A percentile compares a stretch with the other conserved stretches of the same genome.
phyloP scores from a whole-genome alignment of 2,797 vertebrate species.

The Rousettus madagascariensis region DNA sequence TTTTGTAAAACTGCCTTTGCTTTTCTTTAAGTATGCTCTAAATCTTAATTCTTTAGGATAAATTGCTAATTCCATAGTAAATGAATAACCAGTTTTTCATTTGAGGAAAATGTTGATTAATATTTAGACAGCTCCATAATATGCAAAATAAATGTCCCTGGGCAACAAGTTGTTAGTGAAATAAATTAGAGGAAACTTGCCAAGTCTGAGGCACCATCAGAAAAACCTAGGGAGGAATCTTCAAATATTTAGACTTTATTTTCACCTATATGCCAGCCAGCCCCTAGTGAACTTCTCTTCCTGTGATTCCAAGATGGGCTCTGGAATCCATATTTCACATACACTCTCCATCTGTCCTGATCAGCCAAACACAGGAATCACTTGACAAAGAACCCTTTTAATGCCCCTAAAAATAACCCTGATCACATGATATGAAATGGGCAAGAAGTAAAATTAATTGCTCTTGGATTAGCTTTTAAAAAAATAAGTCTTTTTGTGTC shows the following conservation, averaged over 20 bases:
- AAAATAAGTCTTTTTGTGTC: not conserved
- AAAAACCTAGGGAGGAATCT: not conserved
- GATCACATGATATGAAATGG: not conserved
- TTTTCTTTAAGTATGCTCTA: not conserved
- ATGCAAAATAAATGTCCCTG: slow-evolving; percentile 38
- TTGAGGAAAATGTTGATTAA: slow-evolving; percentile 66
- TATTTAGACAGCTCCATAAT: slow-evolving; percentile 56
- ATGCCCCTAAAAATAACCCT: not conserved
- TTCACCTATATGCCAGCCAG: not conserved
- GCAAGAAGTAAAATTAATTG: not conserved
- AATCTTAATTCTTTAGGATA: slow-evolving; percentile 49
- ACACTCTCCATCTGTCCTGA: not conserved
- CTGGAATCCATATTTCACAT: not conserved
- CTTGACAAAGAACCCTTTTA: not conserved
- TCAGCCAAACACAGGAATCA: not conserved
- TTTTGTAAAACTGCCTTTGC: not conserved
- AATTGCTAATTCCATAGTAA: slow-evolving; percentile 54
- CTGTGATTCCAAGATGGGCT: not conserved
- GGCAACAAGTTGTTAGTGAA: slow-evolving; percentile 45
- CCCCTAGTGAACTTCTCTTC: not conserved
- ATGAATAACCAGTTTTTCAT: slow-evolving; percentile 59
- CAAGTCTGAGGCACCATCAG: not conserved
- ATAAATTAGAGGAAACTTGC: not conserved
- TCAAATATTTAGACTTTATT: not conserved
- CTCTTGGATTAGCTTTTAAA: not conserved